These are phyloP conservation scores for Pampusana beccarii DNA, from an alignment of 2,113 vertebrate genomes.

Conservation along the genomic window DNA sequence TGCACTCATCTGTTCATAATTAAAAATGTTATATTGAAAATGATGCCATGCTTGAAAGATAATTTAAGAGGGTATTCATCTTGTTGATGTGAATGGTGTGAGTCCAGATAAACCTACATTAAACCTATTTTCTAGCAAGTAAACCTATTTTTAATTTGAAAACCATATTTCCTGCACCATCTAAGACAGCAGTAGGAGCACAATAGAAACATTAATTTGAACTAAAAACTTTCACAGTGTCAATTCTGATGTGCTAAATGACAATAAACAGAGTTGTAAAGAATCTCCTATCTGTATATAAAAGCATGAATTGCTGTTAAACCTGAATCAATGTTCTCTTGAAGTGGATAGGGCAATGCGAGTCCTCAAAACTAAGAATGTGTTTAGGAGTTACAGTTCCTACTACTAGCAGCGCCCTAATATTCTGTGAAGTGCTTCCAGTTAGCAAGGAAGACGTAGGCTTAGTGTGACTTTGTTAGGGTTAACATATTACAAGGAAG, in stretches of 20 bases:
- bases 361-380: neutral
- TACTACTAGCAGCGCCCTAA: neutral
- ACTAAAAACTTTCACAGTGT: conserved; percentile 5
- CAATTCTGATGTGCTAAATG: conserved; percentile 46
- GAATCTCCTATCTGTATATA: neutral
- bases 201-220: conserved; percentile 45
- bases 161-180: conserved; percentile 23
- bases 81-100: neutral
- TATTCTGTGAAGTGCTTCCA: neutral
- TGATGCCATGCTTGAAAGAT: conserved; percentile 1
- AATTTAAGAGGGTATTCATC: conserved; percentile 4
- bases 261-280: neutral
- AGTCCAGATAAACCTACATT: conserved; percentile 12
- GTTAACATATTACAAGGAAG: neutral
- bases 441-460: neutral
- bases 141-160: conserved; percentile 7
- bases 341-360: neutral
- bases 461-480: neutral
- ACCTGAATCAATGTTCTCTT: neutral
- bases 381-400: neutral
- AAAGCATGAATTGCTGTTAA: neutral
- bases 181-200: conserved; percentile 20
- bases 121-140: neutral
- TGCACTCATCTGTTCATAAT: neutral
- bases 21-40: conserved; percentile 39